Base-by-base conservation (phyloP, 2,888 invertebrate species). In the Plagiodera versicolora region DNA sequence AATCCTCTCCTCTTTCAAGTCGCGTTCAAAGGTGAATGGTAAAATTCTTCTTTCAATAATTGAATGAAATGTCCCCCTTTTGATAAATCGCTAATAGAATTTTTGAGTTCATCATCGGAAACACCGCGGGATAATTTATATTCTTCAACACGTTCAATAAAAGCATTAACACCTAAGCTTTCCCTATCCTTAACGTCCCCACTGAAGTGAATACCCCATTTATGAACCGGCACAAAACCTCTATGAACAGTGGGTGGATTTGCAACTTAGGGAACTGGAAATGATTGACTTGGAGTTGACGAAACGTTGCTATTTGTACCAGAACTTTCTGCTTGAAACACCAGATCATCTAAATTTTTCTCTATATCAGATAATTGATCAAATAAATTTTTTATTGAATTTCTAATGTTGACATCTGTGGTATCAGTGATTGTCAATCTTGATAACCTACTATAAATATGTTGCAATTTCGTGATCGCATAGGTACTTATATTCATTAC, bases 21-120 rank as follows among this genome's bases (percentile, higher is more conserved):
- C n/a, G n/a, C n/a, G n/a, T n/a, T n/a, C n/a, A n/a, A n/a, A n/a
- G n/a, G n/a, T n/a, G n/a, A n/a, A n/a, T n/a, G n/a, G n/a, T n/a
- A n/a, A n/a, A n/a, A n/a, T n/a, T n/a, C n/a, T n/a, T n/a, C n/a
- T n/a, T n/a, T n/a, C n/a, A n/a, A n/a, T n/a, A n/a, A n/a, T n/a
- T n/a, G n/a, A n/a, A n/a, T n/a, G n/a, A n/a, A n/a, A n/a, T n/a
- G n/a, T n/a, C n/a, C n/a, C n/a, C n/a, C n/a, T n/a, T n/a, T n/a
- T n/a, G n/a, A n/a, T n/a, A 67, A 52, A 18, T 70, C 67, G 0
- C 47, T 39, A 0, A 67, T 62, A 0, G 64, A 63, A 4, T 63
- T 45, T 30, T 32, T 64, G 1, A 69, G 47, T 18, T 67, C 66
- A 0, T 48, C 18, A 0, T 54, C 51, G 4, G 66, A 49, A 0